Evolutionary conservation across 2,888 invertebrate species (phyloP), one percentile per base, ranked within the genome.

Genomic region (Drosophila pseudotakahashii): DNA sequence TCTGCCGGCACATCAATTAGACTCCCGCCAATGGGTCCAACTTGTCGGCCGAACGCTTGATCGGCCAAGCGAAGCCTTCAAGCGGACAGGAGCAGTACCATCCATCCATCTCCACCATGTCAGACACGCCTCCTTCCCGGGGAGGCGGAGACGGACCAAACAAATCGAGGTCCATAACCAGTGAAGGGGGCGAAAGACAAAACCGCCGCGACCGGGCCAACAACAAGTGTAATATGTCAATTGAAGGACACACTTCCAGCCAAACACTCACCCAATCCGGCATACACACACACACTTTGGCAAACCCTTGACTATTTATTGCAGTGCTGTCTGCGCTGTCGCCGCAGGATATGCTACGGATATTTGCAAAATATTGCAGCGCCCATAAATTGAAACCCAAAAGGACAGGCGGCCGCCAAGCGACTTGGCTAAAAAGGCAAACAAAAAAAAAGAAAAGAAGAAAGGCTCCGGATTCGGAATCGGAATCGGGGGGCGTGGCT

Each of bases 331-430:
- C 81, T 78, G 79, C 58, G 47, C 60, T 67, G 76, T 66, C 76
- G 76, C 84, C 88, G 76, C 88, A 87, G 84, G 84, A 87, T 85
- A 84, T 82, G 76, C 85, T 75, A 80, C 68, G 82, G 87, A 80
- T 84, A 82, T 87, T 87, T 87, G 82, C 88, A 85, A 71, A 87
- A 84, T 84, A 84, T 87, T 87, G 84, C 88, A 82, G 76, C 78
- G 77, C 77, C 83, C 88, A 87, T 84, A 87, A 87, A 84, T 84
- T 87, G 73, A 83, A 66, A 37, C 52, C 69, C 75, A 68, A 78
- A 81, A 73, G 78, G 78, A 73, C 73, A 54, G 50, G 54, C 68
- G 62, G 72, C 79, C 70, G 76, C 60, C 79, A 68, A 67, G 67
- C 48, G 66, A 53, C 66, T 54, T 48, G 50, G 48, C 52, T 30